Conservation (phyloP, 2,797 vertebrate species). For the Brachyrhaphis roseni region DNA sequence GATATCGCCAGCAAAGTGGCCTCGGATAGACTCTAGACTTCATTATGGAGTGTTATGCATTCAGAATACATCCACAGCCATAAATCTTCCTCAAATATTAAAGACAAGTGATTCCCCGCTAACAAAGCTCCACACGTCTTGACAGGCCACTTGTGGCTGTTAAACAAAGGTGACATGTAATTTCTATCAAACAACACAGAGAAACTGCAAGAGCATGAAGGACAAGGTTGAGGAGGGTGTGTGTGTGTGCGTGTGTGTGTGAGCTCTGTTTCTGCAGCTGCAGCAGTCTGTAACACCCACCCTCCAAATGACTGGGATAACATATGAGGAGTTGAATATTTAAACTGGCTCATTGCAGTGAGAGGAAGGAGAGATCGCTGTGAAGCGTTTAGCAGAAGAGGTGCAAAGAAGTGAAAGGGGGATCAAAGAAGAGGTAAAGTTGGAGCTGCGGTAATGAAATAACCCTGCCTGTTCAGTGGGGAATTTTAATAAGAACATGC, state of each 20-base stretch:
- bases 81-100: constrained; percentile 49
- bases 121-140: constrained; percentile 27
- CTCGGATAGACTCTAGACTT: constrained; percentile 22
- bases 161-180: constrained; percentile 47
- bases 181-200: constrained; percentile 51
- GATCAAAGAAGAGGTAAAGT: constrained; percentile 64
- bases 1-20: constrained; percentile 12
- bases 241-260: constrained; percentile 5
- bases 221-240: constrained; percentile 28
- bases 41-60: neutral
- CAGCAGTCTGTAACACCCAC: constrained; percentile 43
- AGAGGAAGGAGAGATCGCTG: constrained; percentile 49
- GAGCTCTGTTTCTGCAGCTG: constrained; percentile 48
- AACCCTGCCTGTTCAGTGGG: constrained; percentile 33
- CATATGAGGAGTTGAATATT: constrained; percentile 72
- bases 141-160: constrained; percentile 33
- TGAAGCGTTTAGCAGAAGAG: constrained; percentile 28
- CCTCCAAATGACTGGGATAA: constrained; percentile 50
- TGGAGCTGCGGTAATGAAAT: constrained; percentile 67
- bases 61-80: constrained; percentile 26
- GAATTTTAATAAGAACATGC: constrained; percentile 70
- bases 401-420: constrained; percentile 4
- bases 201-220: constrained; percentile 26
- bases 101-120: constrained; percentile 30
- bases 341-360: constrained; percentile 54